A percentile compares a stretch with the other conserved stretches of the same genome.
Evolutionary conservation across 2,888 invertebrate species (phyloP).

Genomic region (Eilema griseolum): DNA sequence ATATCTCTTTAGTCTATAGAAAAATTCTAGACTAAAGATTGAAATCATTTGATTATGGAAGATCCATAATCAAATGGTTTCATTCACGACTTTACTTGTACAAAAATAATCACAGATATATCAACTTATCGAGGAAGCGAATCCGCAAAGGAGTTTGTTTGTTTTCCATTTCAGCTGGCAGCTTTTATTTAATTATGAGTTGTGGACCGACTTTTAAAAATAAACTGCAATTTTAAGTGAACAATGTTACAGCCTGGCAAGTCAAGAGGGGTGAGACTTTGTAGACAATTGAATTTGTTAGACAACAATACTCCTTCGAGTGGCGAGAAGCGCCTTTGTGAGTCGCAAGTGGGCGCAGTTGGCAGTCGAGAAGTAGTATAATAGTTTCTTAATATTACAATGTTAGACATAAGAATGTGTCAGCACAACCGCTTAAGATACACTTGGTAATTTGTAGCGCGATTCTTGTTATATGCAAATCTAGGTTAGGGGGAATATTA

Average conservation of each 20-base stretch:
- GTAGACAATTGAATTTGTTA: background rate
- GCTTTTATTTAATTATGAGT: background rate
- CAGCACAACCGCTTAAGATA: too few species aligned
- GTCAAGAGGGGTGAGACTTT: background rate
- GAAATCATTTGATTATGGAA: too few species aligned
- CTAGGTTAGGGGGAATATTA: too few species aligned
- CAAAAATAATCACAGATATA: background rate
- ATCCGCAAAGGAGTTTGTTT: background rate
- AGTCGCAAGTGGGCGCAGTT: background rate
- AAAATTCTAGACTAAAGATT: background rate
- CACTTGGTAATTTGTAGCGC: too few species aligned
- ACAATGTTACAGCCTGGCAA: background rate
- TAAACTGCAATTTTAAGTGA: background rate
- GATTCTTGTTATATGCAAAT: too few species aligned
- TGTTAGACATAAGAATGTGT: too few species aligned
- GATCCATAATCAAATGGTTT: background rate
- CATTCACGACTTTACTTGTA: background rate
- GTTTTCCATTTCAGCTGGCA: background rate
- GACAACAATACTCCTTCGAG: background rate
- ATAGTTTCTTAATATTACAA: background rate
- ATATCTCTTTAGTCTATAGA: too few species aligned
- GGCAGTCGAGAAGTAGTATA: background rate
- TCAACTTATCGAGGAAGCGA: background rate
- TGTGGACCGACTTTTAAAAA: background rate
- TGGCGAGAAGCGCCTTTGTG: background rate